phyloP scores from a whole-genome alignment of 2,888 invertebrate genomes.

The Lysandra coridon region DNA sequence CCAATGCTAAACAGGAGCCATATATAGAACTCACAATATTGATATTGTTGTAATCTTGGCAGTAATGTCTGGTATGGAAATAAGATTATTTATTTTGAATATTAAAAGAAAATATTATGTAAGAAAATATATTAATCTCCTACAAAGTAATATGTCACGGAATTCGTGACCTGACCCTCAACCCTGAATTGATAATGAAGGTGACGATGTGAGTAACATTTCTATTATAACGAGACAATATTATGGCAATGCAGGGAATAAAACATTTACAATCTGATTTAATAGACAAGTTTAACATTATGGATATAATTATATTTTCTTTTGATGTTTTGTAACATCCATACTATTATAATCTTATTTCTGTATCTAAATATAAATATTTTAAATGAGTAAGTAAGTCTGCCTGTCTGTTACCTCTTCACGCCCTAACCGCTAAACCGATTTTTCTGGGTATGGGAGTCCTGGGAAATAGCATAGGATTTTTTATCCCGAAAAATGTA shows the following conservation, averaged over 20 bases:
- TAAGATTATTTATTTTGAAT: background rate
- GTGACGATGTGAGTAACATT: conserved; percentile 6
- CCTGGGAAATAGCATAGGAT: no score
- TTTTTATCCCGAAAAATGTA: no score
- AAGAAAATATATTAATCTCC: background rate
- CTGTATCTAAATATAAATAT: no score
- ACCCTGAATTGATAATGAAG: conserved; percentile 3
- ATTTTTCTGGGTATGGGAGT: no score
- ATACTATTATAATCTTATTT: background rate
- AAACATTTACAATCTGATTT: background rate
- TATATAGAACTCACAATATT: no score
- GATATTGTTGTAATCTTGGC: no score
- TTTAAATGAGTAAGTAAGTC: no score
- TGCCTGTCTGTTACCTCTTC: no score
- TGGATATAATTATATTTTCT: background rate
- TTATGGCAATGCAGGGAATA: background rate
- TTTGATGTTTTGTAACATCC: background rate
- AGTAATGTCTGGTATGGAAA: background rate
- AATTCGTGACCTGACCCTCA: background rate
- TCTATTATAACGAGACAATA: background rate
- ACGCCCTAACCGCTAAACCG: no score
- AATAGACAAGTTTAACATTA: background rate
- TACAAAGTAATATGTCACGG: conserved; percentile 7
- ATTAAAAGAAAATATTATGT: background rate
- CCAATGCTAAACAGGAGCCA: no score